phyloP scores from a whole-genome alignment of 2,888 invertebrate species.

The Parasteatoda lunata region DNA sequence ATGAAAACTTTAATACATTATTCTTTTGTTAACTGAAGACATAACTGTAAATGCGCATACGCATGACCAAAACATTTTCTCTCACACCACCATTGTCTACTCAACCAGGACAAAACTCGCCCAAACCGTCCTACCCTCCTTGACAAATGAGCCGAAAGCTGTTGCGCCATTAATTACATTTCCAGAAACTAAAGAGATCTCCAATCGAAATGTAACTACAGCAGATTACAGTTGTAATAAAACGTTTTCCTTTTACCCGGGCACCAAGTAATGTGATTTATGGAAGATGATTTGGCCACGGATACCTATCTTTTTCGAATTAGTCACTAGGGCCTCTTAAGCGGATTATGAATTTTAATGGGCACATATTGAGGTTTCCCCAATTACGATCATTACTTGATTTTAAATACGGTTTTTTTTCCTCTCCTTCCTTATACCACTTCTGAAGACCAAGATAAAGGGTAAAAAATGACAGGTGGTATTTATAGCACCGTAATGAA shows the following conservation, averaged over 20 bases:
- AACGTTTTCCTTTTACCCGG: constrained; percentile 35
- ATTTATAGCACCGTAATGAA: constrained; percentile 51
- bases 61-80: background rate
- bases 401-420: constrained; percentile 51
- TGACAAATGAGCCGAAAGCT: constrained; percentile 48
- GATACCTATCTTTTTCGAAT: constrained; percentile 60
- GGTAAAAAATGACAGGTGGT: background rate
- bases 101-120: background rate
- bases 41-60: background rate
- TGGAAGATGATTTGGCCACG: constrained; percentile 39
- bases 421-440: background rate
- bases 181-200: constrained; percentile 31
- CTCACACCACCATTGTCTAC: background rate
- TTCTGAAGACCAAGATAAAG: constrained; percentile 10
- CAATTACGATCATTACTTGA: constrained; percentile 64
- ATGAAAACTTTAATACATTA: no score
- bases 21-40: background rate
- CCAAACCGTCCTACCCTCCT: background rate
- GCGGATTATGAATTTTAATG: constrained; percentile 66
- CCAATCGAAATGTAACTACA: constrained; percentile 55
- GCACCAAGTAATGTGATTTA: constrained; percentile 54
- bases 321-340: constrained; percentile 62
- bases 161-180: constrained; percentile 47
- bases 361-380: constrained; percentile 52
- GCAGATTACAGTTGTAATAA: constrained; percentile 52